phyloP scores from a whole-genome alignment of 2,888 invertebrate species.

The Dicroscelio sp. region DNA sequence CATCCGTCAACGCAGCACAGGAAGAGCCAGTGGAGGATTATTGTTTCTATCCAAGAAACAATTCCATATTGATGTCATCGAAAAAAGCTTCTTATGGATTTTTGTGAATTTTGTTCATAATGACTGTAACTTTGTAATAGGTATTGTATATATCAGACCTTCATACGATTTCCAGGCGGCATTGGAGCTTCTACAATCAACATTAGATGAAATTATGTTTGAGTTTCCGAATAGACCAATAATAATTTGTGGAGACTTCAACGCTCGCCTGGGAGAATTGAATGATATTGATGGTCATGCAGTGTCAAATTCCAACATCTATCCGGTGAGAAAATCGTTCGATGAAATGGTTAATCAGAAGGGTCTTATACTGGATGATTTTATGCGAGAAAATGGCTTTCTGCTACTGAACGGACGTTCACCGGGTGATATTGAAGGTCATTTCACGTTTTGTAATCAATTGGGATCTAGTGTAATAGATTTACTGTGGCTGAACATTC shows the following conservation, averaged over 20 bases:
- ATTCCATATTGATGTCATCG: no score
- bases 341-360: neutral
- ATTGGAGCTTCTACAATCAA: neutral
- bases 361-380: slow-evolving; percentile 15
- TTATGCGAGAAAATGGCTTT: slow-evolving; percentile 13
- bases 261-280: neutral
- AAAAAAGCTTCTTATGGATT: no score
- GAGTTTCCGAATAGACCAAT: neutral
- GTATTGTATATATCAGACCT: slow-evolving; percentile 2
- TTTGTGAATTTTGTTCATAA: neutral
- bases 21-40: no score
- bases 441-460: neutral
- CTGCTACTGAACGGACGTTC: slow-evolving; percentile 8
- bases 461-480: slow-evolving; percentile 10
- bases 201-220: neutral
- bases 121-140: neutral
- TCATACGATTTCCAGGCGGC: neutral
- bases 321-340: neutral
- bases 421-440: neutral
- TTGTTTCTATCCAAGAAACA: no score
- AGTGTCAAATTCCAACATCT: slow-evolving; percentile 1
- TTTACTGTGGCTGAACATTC: neutral
- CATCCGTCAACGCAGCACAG: no score
- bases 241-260: slow-evolving; percentile 22
- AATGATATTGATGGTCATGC: neutral